phyloP scores from a whole-genome alignment of 2,797 vertebrate genomes.

The Tiaroga cobitis region DNA sequence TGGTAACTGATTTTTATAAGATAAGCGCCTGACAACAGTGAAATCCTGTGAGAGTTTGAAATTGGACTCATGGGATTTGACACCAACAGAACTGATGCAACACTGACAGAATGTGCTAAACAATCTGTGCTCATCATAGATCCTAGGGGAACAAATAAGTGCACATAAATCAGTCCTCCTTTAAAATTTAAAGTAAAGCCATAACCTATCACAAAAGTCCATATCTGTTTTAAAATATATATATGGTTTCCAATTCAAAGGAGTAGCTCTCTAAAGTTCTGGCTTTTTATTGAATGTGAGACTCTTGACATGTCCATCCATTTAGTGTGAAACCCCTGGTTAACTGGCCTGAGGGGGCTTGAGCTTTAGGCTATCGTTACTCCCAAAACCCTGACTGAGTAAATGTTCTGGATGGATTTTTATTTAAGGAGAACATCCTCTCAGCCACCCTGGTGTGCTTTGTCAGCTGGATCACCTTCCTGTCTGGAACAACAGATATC shows the following conservation, averaged over 20 bases:
- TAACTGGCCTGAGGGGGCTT: background rate
- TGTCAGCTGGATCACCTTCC: constrained; percentile 30
- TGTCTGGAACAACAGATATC: constrained; percentile 36
- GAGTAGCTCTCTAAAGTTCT: background rate
- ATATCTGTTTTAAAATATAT: background rate
- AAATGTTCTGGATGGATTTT: constrained; percentile 44
- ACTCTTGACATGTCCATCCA: constrained; percentile 9
- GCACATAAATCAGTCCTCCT: background rate
- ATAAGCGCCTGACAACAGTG: constrained; percentile 30
- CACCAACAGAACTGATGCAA: constrained; percentile 26
- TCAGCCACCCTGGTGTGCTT: constrained; percentile 21
- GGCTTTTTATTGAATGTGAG: constrained; percentile 9
- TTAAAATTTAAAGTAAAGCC: background rate
- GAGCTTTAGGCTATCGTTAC: background rate
- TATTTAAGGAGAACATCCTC: constrained; percentile 40
- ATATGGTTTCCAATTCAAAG: background rate
- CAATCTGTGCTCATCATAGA: constrained; percentile 27
- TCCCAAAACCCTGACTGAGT: constrained; percentile 21
- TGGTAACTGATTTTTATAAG: constrained; percentile 29
- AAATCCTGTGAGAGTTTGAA: constrained; percentile 22
- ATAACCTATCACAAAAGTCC: background rate
- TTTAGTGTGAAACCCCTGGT: constrained; percentile 23
- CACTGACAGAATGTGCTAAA: constrained; percentile 40
- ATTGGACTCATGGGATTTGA: constrained; percentile 35
- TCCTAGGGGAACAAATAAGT: constrained; percentile 14